phyloP scores from a whole-genome alignment of 2,797 vertebrate species.

The Nannoperca obscura region DNA sequence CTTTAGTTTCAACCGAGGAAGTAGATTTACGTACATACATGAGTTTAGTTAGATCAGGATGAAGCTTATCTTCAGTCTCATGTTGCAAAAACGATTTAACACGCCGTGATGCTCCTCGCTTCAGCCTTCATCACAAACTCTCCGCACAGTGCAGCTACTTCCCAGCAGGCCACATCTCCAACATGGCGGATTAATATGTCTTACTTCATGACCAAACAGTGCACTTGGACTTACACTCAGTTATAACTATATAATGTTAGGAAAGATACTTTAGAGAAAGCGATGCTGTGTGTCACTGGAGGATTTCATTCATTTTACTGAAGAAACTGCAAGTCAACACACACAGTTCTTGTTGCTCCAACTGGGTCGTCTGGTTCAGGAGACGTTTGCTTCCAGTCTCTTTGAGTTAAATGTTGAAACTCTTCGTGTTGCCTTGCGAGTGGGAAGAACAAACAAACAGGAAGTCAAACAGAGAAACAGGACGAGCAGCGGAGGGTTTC shows the following conservation, averaged over 20 bases:
- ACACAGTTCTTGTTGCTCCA: not conserved
- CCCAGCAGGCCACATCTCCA: not conserved
- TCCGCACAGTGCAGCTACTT: not conserved
- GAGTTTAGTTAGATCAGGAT: slow-evolving; percentile 23
- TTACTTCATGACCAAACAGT: not conserved
- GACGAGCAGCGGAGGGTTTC: slow-evolving; percentile 19
- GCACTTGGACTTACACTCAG: not conserved
- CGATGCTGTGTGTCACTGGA: too few species aligned
- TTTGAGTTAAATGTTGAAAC: not conserved
- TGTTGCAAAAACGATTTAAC: slow-evolving; percentile 24
- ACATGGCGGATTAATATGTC: not conserved
- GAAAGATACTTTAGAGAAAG: not conserved
- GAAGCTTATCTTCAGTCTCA: slow-evolving; percentile 15
- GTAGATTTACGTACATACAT: slow-evolving; percentile 48
- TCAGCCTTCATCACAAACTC: not conserved
- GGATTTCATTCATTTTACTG: not conserved
- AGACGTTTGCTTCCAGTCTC: slow-evolving; percentile 1
- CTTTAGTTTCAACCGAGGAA: slow-evolving; percentile 1
- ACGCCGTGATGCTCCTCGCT: slow-evolving; percentile 11
- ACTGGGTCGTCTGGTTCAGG: not conserved
- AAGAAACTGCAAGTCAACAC: not conserved
- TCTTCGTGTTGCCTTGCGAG: slow-evolving; percentile 6
- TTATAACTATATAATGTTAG: too few species aligned
- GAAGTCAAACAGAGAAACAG: slow-evolving; percentile 21
- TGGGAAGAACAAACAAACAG: slow-evolving; percentile 22